Evolutionary conservation across 2,888 invertebrate species (phyloP).

Genomic region (Thalpophila matura): DNA sequence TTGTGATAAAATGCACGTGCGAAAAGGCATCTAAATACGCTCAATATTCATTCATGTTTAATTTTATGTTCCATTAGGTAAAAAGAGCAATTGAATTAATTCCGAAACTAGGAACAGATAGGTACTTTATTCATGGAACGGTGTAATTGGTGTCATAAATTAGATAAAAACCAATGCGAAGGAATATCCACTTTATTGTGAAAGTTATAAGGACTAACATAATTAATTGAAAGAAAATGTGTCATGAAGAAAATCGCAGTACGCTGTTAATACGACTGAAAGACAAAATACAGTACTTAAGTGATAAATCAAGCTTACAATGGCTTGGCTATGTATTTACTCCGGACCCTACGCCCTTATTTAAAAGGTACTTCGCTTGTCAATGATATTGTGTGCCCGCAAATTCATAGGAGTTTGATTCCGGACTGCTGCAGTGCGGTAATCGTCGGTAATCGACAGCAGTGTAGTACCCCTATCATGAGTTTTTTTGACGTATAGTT

Average conservation of each 20-base stretch:
- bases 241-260: slow-evolving; percentile 20
- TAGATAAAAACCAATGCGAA: neutral
- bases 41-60: no score
- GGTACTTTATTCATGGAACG: neutral
- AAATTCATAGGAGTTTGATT: no score
- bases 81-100: no score
- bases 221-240: neutral
- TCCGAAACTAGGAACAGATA: no score
- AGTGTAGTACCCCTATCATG: no score
- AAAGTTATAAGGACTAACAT: neutral
- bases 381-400: no score
- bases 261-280: slow-evolving; percentile 61
- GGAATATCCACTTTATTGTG: neutral
- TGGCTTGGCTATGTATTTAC: slow-evolving; percentile 80
- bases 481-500: no score
- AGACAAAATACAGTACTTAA: slow-evolving; percentile 78
- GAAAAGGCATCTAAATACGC: no score
- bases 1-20: neutral
- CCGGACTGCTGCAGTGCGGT: no score
- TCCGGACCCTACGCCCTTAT: slow-evolving; percentile 65
- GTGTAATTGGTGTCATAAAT: neutral
- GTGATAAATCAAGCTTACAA: slow-evolving; percentile 78
- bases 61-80: no score
- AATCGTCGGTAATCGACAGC: no score
- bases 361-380: slow-evolving; percentile 73